Conservation (phyloP, 2,797 vertebrate species). For the Cossypha polioptera region DNA sequence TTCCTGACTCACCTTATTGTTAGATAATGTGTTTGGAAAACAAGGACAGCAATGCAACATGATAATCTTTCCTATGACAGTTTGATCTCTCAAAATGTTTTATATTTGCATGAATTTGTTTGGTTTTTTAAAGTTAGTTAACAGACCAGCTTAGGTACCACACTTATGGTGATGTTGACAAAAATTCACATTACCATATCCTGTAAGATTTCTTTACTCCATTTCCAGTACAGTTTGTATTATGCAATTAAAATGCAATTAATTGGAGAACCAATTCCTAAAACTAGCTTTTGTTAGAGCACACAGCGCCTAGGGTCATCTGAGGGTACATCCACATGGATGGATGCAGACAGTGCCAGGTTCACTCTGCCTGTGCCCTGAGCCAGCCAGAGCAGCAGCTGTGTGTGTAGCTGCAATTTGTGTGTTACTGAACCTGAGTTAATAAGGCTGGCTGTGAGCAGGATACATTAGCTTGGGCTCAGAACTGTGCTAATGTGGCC, state of each 20-base stretch:
- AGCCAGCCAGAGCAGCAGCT: neutral
- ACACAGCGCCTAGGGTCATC: neutral
- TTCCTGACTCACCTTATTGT: neutral
- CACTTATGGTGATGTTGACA: neutral
- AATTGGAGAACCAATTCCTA: neutral
- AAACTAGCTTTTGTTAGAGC: neutral
- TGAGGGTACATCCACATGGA: neutral
- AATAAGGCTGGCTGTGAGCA: neutral
- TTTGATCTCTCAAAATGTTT: neutral
- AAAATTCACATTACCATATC: neutral
- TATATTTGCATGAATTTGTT: neutral
- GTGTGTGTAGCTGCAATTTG: accelerated
- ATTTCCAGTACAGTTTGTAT: neutral
- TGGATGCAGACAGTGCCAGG: neutral
- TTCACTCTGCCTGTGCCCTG: neutral
- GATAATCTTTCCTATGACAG: neutral
- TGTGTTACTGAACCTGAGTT: neutral
- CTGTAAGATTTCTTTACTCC: neutral
- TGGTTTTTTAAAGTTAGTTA: neutral
- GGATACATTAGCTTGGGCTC: neutral
- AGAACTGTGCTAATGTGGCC: neutral
- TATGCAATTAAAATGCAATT: neutral
- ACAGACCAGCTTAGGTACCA: neutral
- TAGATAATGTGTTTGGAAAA: neutral
- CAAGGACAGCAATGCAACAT: neutral